Evolutionary conservation across 2,797 vertebrate species (phyloP), one percentile per base, ranked within the genome.

Genomic region (Trichosurus vulpecula): DNA sequence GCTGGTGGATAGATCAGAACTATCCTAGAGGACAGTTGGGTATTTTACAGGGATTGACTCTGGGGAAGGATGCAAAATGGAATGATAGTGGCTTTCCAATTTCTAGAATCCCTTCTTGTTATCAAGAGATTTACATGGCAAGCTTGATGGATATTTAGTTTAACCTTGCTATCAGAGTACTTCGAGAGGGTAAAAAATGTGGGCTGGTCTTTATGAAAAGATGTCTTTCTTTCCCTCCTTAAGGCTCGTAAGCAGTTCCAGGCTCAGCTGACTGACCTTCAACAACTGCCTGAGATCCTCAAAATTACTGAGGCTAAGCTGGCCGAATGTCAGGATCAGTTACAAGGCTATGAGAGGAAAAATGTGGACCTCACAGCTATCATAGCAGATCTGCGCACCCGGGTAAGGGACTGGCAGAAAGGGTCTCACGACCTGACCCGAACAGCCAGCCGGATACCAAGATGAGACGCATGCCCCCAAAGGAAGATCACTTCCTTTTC

Each of bases 221-320:
- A 19, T 52, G 57, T 1, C 52, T 66, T 92, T 74, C 90, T 92
- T 93, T 51, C 91, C 94, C 3, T 27, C n/a, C 57, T 91, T 10
- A 52, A 99, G 99, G 97, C 98, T 8, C 99, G 99, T 92, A 97
- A 97, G 90, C 98, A 99, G 96, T 99, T 99, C 96, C 98, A 99
- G 97, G 98, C 91, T 25, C 99, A 98, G 51, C 98, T 99, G 97
- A 96, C 98, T 0, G 99, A 99, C 95, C 98, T 99, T 92, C 99
- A 99, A 95, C 99, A 99, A 81, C 99, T 99, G 31, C 99, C 99
- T 0, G 99, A 99, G 95, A 98, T 99, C 61, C 96, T 99, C 22
- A 99, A 98, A 92, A 98, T 98, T 53, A 98, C 98, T 0, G 99
- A 99, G 97, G 97, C 98, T 0, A 99, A 99, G 95, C 98, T 99